Conservation (phyloP, 2,888 invertebrate genomes). For the Sipha maydis region DNA sequence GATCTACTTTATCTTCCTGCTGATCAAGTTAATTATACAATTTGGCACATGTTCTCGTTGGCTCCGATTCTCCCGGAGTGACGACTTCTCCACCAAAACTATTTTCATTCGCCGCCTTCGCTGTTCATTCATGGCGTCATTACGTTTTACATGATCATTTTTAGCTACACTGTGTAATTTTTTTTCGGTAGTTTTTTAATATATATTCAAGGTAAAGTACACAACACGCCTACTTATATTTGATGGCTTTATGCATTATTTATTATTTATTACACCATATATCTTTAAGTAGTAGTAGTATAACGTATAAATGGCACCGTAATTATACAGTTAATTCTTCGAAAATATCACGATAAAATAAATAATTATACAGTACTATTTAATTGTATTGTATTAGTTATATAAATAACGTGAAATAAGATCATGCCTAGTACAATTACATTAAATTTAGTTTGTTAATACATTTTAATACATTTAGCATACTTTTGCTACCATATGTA, state of each 20-base stretch:
- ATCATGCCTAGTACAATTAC: too few species aligned
- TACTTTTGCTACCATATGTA: neutral
- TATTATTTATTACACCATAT: neutral
- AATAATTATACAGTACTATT: too few species aligned
- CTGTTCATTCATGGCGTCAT: constrained; percentile 55
- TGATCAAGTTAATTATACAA: constrained; percentile 55
- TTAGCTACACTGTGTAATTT: neutral
- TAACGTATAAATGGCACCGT: neutral
- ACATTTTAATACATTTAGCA: too few species aligned
- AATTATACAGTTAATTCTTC: too few species aligned
- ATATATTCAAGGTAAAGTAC: constrained; percentile 20
- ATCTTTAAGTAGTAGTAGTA: neutral
- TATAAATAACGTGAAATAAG: too few species aligned
- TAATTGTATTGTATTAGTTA: too few species aligned
- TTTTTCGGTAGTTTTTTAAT: neutral
- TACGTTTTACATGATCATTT: constrained; percentile 30
- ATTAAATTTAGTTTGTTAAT: too few species aligned
- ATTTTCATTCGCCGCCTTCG: constrained; percentile 51
- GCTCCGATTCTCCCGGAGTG: constrained; percentile 42
- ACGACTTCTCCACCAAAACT: constrained; percentile 51
- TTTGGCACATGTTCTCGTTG: constrained; percentile 53
- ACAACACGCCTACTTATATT: constrained; percentile 9
- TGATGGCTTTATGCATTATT: neutral
- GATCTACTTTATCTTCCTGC: constrained; percentile 2
- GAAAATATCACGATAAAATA: too few species aligned